Base-by-base conservation (phyloP, 2,888 invertebrate genomes). In the Pammene aurita region DNA sequence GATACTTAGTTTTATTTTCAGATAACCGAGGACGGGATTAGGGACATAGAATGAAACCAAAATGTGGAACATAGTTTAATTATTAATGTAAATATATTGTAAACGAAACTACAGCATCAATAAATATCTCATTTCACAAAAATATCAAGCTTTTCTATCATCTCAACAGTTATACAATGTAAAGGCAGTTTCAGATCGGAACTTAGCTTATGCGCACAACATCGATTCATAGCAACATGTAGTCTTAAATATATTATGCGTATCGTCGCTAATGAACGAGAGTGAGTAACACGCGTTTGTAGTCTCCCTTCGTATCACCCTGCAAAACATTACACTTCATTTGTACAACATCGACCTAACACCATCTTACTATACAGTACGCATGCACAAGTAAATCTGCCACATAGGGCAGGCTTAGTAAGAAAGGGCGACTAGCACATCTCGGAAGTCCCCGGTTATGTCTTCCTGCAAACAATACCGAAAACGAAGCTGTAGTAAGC, bases 291-390 rank as follows among this genome's bases (percentile, higher is more conserved):
- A 94, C 93, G 80, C 94, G 93, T 89, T 94, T 94, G 93, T 95
- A 95, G 92, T 95, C 95, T 67, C 95, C 95, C 80, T 94, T 94
- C 78, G 94, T 91, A 89, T 95, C 95, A 81, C 94, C 94, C 94
- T 95, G 94, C 84, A 94, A 93, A 89, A 85, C 83, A 88, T 87
- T 85, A 88, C 84, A 89, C 86, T 84, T 84, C 81, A 85, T 85
- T 77, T 77, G 76, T 76, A 62, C 48, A 75, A 75, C 64, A 65
- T 63, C 46, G 64, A 60, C 77, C 78, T 78, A 75, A 78, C 73
- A 78, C 77, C 86, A 87, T 84, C 86, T 87, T 81, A 80, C 26
- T 80, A 83, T 84, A 84, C n/a, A 80, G 83, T 78, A 81, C 80
- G 72, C 66, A 66, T 71, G 72, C 70, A 26, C 26, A 72, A 70